Percentiles rank a stretch among this genome's conserved stretches.
Conservation (phyloP, 2,797 vertebrate species). For the Nyctibius grandis region DNA sequence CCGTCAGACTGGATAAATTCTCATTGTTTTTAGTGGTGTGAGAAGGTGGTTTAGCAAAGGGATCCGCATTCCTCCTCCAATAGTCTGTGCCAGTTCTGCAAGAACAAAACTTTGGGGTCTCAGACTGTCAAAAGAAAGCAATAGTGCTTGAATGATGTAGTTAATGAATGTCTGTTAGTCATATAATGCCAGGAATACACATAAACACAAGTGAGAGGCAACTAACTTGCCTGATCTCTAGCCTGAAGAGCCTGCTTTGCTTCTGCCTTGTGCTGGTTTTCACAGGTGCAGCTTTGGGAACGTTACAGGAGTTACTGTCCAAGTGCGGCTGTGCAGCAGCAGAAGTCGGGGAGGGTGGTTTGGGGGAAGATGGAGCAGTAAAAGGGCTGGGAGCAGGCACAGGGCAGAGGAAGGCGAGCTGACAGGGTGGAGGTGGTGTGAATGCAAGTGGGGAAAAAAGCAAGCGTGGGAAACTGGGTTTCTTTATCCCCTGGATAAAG, state of each 20-base stretch:
- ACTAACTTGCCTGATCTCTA: neutral
- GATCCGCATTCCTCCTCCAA: neutral
- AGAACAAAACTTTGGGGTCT: neutral
- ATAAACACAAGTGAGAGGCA: neutral
- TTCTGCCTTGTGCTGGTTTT: neutral
- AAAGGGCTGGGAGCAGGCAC: neutral
- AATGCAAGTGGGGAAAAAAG: neutral
- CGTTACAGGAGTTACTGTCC: neutral
- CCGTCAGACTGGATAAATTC: neutral
- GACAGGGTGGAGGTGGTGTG: neutral
- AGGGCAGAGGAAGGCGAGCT: neutral
- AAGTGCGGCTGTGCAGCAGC: neutral
- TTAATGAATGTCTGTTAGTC: neutral
- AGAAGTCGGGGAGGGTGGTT: neutral
- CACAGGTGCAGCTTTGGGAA: neutral
- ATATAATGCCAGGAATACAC: neutral
- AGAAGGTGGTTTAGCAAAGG: neutral
- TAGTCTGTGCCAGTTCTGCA: neutral
- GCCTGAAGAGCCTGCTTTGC: neutral
- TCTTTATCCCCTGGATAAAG: neutral
- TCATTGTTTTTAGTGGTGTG: neutral
- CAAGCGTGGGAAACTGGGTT: neutral
- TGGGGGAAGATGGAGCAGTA: neutral
- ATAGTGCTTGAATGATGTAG: neutral
- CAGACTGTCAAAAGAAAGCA: neutral